These are phyloP conservation scores for Magallana nippona DNA, from an alignment of 2,888 invertebrate species.

Conservation along the genomic window DNA sequence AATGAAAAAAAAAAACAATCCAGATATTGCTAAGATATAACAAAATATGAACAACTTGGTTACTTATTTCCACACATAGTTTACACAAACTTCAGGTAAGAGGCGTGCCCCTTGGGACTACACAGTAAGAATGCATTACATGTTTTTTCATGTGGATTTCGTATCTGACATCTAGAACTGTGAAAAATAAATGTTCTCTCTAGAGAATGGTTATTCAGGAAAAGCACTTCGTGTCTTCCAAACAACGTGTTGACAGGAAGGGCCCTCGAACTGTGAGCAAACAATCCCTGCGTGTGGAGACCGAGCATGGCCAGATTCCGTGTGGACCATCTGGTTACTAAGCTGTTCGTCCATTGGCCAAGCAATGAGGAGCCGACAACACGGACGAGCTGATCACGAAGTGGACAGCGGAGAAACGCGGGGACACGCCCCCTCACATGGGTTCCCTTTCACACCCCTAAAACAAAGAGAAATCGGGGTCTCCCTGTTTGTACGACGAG, in stretches of 20 bases:
- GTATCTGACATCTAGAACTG: background rate
- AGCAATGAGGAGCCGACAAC: conserved; percentile 16
- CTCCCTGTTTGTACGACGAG: conserved; percentile 18
- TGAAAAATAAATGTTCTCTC: background rate
- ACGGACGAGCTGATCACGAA: conserved; percentile 22
- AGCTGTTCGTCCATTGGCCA: background rate
- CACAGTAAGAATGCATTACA: background rate
- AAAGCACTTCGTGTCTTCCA: conserved; percentile 12
- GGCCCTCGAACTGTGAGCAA: conserved; percentile 10
- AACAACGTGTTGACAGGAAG: conserved; percentile 35
- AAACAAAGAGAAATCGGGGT: conserved; percentile 6
- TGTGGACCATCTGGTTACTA: background rate
- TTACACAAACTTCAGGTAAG: too few species aligned
- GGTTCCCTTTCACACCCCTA: conserved; percentile 19
- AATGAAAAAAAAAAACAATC: too few species aligned
- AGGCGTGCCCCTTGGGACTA: too few species aligned
- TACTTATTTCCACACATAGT: too few species aligned
- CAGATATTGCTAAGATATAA: too few species aligned
- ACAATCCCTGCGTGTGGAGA: conserved; percentile 6
- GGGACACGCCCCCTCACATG: conserved; percentile 16
- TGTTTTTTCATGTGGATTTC: background rate
- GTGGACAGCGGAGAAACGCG: conserved; percentile 25
- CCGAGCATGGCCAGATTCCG: background rate
- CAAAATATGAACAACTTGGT: too few species aligned
- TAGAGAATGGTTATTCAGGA: conserved; percentile 11